Percentiles rank a stretch among this genome's conserved stretches.
These are phyloP conservation scores for Pygocentrus nattereri DNA, from an alignment of 2,797 vertebrate genomes.

Conservation along the genomic window DNA sequence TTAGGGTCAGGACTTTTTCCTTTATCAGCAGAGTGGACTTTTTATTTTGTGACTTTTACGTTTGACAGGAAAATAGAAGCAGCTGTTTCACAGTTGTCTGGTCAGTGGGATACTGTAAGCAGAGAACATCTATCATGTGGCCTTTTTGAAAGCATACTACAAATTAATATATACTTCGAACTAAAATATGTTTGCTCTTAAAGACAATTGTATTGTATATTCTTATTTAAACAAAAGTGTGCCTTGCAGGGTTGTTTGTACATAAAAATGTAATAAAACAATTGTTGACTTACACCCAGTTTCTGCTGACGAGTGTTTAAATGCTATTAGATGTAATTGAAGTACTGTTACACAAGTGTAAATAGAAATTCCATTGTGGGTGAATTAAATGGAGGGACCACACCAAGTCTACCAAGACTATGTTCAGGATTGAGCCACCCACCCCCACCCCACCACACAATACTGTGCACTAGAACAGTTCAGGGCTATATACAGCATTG, in stretches of 20 bases:
- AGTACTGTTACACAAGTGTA: background rate
- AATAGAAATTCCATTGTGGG: background rate
- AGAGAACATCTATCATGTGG: slow-evolving; percentile 31
- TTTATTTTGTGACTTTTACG: slow-evolving; percentile 11
- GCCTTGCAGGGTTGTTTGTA: slow-evolving; percentile 87
- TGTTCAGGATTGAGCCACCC: background rate
- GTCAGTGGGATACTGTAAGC: background rate
- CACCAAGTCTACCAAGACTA: background rate
- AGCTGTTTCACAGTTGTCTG: background rate
- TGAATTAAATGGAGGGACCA: background rate
- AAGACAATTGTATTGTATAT: slow-evolving; percentile 78
- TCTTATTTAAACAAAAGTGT: slow-evolving; percentile 86
- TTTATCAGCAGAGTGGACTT: slow-evolving; percentile 9
- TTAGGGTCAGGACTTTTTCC: background rate
- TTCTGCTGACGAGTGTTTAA: slow-evolving; percentile 17
- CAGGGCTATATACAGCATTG: background rate
- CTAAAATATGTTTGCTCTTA: slow-evolving; percentile 72
- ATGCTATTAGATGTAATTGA: background rate
- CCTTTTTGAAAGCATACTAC: slow-evolving; percentile 56
- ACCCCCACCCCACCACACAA: background rate
- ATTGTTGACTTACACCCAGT: slow-evolving; percentile 77
- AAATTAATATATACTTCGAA: slow-evolving; percentile 80
- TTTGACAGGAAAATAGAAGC: slow-evolving; percentile 10
- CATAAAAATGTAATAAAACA: slow-evolving; percentile 86
- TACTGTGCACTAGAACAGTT: too few relatives aligned